Base-by-base conservation (phyloP, 2,888 invertebrate species). In the Seira ritae region DNA sequence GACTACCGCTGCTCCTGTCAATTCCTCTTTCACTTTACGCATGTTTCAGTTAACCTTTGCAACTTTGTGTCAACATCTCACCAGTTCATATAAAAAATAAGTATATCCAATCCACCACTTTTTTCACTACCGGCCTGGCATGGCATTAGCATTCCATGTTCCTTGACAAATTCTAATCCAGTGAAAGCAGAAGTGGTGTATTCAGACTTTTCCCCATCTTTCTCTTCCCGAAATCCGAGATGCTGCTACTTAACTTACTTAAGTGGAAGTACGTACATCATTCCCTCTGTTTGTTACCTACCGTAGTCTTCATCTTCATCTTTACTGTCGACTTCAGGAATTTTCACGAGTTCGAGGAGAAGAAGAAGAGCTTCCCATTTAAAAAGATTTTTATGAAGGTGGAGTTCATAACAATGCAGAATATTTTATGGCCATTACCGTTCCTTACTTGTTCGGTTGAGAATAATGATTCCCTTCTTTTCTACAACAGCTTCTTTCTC, bases 11-110 rank as follows among this genome's bases (percentile, higher is more conserved):
- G 2, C 31, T 2, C 31, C 31, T 31, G 31, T 31, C 31, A 31
- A 31, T 31, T 31, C 8, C 31, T 31, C 17, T 17, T 55, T n/a
- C 55, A 55, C 15, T 55, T 55, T 55, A 55, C 55, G 55, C 55
- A 74, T 74, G 74, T 66, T 74, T 66, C 66, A 42, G 62, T 66
- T 74, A 74, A 74, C 74, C 74, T 74, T 73, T 37, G 19, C 55
- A 55, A 55, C n/a, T 55, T n/a, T n/a, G 55, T 55, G 55, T 55
- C 55, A 55, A 55, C 55, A 55, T 55, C 17, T 55, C n/a, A 55
- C 15, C 55, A 17, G 55, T 55, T 55, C 55, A 55, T 55, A 55
- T 8, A 55, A 55, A 8, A 31, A 31, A 31, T 31, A 31, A 31
- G 31, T 31, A 31, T n/a, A n/a, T n/a, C n/a, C n/a, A n/a, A n/a